Evolutionary conservation across 2,888 invertebrate genomes (phyloP), one percentile per base, ranked within the genome.

Genomic region (Diabrotica balteata): DNA sequence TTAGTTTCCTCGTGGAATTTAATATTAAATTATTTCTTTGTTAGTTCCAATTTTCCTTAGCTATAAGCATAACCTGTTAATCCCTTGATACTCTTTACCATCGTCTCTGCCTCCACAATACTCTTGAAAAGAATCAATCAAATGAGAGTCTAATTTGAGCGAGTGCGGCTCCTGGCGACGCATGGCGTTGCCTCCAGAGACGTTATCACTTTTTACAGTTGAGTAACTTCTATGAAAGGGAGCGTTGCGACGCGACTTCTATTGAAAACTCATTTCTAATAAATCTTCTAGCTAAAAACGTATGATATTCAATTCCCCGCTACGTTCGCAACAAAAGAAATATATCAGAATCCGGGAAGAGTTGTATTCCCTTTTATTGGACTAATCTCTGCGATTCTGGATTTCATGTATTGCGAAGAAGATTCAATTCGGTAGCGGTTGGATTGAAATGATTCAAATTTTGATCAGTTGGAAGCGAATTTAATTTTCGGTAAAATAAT

Each of bases 161-260:
- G 58, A 53, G 66, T 57, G 62, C 72, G 70, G 69, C 62, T 65
- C 63, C n/a, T 43, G 42, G 43, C 54, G 54, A 54, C 54, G 54
- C 55, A 45, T n/a, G 44, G 55, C 55, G 11, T 44, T 44, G 55
- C 43, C 43, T 57, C 45, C 45, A 17, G 45, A 57, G 78, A 76
- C 79, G 76, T 78, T 80, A 80, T 80, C 79, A 78, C 74, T 78
- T 79, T 80, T 79, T 79, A 77, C 79, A 72, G 75, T 75, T 72
- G 74, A 73, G 69, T 68, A 58, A 66, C 59, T 73, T 66, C 68
- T 64, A 63, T 74, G 73, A 74, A 78, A 75, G 74, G 75, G 72
- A 75, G 75, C 76, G 77, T 76, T 74, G 75, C 70, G 71, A 70
- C 60, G 59, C 44, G 62, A 52, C 11, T 65, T 68, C 69, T 67